Conservation (phyloP, 2,888 invertebrate genomes). For the Oxycera nigricornis region DNA sequence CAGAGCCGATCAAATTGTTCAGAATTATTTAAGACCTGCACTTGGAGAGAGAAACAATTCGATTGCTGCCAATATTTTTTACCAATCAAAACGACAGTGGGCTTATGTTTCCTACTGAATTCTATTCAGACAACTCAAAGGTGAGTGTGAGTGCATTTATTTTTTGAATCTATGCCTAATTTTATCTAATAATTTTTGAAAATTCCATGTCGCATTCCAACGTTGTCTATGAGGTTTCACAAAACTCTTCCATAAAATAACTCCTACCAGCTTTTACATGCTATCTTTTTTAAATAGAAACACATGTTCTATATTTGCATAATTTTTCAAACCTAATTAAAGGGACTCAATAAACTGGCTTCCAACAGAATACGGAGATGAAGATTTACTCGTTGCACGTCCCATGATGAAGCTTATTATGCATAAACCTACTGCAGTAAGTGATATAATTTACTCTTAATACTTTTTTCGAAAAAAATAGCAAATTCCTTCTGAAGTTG, state of each 20-base stretch:
- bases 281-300: too few relatives aligned
- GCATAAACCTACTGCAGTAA: constrained; percentile 45
- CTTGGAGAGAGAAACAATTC: constrained; percentile 64
- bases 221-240: too few relatives aligned
- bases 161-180: too few relatives aligned
- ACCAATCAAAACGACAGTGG: constrained; percentile 67
- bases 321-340: too few relatives aligned
- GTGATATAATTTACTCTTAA: not conserved
- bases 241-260: too few relatives aligned
- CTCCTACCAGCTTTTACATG: too few relatives aligned
- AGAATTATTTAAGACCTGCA: constrained; percentile 64
- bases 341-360: constrained; percentile 52
- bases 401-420: constrained; percentile 51
- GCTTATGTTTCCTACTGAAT: constrained; percentile 69
- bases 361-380: constrained; percentile 52
- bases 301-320: too few relatives aligned
- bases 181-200: too few relatives aligned
- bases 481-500: not conserved
- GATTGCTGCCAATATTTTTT: constrained; percentile 71
- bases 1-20: constrained; percentile 62
- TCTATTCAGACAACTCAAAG: constrained; percentile 67
- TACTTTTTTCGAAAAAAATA: not conserved
- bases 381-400: constrained; percentile 48
- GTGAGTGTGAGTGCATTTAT: too few relatives aligned
- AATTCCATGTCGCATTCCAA: too few relatives aligned